phyloP scores from a whole-genome alignment of 2,797 vertebrate species.

The Xenopus petersii region DNA sequence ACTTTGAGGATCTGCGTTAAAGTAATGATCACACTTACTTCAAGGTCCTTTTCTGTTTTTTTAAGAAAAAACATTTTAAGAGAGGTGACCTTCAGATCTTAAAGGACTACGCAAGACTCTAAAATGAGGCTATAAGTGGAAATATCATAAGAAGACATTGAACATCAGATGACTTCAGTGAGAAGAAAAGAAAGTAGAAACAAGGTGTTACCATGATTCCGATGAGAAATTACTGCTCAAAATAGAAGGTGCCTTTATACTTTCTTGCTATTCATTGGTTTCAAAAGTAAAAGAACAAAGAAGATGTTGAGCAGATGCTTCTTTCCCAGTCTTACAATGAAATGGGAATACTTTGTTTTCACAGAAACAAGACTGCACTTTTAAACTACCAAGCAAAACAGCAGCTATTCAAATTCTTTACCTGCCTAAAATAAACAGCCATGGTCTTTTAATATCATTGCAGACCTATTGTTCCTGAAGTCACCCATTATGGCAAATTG shows the following conservation, averaged over 20 bases:
- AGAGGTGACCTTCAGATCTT: too few relatives aligned
- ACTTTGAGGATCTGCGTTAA: too few relatives aligned
- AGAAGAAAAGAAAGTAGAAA: constrained; percentile 27
- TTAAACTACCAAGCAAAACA: constrained; percentile 34
- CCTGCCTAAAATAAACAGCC: constrained; percentile 43
- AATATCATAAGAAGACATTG: neutral
- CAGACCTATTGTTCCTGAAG: constrained; percentile 32
- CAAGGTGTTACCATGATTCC: constrained; percentile 8
- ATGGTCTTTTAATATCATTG: constrained; percentile 28
- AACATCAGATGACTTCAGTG: constrained; percentile 21
- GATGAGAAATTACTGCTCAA: constrained; percentile 17
- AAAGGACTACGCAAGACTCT: neutral
- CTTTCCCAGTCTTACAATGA: constrained; percentile 22
- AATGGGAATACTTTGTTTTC: constrained; percentile 44
- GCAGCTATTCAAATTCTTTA: constrained; percentile 34
- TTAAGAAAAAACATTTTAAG: too few relatives aligned
- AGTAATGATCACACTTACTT: too few relatives aligned
- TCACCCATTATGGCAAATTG: constrained; percentile 34
- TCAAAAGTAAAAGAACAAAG: constrained; percentile 42
- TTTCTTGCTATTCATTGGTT: constrained; percentile 25
- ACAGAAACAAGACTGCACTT: constrained; percentile 31
- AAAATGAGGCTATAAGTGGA: neutral
- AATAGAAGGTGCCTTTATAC: constrained; percentile 35
- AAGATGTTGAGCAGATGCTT: constrained; percentile 24
- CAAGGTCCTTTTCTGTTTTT: too few relatives aligned